phyloP scores from a whole-genome alignment of 2,113 vertebrate species.

The Gnathonemus longibarbis region DNA sequence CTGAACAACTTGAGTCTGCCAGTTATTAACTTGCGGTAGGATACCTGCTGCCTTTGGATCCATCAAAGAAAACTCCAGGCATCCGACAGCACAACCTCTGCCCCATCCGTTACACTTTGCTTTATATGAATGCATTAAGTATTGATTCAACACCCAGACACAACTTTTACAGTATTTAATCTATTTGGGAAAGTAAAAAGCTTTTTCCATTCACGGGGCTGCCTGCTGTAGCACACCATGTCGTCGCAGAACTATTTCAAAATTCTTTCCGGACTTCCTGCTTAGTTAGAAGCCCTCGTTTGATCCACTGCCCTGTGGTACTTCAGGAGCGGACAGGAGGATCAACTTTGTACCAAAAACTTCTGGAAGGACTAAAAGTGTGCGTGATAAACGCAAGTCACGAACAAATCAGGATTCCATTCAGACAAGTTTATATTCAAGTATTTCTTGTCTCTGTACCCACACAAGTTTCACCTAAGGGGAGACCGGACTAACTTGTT shows the following conservation, averaged over 20 bases:
- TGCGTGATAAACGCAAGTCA: not conserved
- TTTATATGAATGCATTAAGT: not conserved
- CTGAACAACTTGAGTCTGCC: not conserved
- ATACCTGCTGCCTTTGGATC: conserved; percentile 33
- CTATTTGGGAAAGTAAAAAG: not conserved
- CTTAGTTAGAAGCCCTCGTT: not conserved
- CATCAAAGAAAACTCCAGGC: conserved; percentile 22
- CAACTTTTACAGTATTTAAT: not conserved
- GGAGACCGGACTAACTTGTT: not conserved
- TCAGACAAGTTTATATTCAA: not conserved
- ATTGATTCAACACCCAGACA: not conserved
- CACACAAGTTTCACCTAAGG: not conserved
- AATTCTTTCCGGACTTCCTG: not conserved
- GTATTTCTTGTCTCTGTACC: not conserved
- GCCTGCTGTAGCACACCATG: not conserved
- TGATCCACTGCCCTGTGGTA: not conserved
- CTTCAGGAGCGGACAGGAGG: not conserved
- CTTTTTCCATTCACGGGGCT: not conserved
- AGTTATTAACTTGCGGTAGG: conserved; percentile 12
- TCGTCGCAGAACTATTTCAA: not conserved
- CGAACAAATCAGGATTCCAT: not conserved
- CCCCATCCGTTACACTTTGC: not conserved
- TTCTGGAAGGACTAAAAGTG: not conserved
- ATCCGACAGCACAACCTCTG: not conserved
- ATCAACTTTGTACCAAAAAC: not conserved